phyloP scores from a whole-genome alignment of 1,140 invertebrate species.

The Drosophila ananassae region DNA sequence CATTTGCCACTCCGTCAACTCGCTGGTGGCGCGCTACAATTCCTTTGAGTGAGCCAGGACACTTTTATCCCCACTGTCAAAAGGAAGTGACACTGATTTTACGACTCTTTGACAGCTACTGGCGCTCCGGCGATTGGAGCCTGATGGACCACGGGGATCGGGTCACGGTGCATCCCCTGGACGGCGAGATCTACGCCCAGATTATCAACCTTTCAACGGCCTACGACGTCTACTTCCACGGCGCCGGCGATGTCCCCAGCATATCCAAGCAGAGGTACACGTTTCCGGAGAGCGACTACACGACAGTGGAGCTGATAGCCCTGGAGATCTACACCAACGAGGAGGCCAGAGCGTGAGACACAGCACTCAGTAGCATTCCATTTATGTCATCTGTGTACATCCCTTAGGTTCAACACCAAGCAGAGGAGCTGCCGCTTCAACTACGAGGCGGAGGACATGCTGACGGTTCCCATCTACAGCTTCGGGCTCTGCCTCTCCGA shows the following conservation, averaged over 20 bases:
- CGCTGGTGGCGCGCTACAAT: conserved; percentile 87
- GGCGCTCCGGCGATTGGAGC: conserved; percentile 85
- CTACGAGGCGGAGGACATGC: conserved; percentile 87
- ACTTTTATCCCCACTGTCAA: conserved; percentile 18
- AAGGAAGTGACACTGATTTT: conserved; percentile 19
- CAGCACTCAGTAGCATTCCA: not conserved
- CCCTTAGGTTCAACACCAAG: conserved; percentile 85
- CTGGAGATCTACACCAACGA: conserved; percentile 83
- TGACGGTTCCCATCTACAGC: conserved; percentile 87
- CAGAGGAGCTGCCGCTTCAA: conserved; percentile 88
- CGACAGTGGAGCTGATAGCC: conserved; percentile 80
- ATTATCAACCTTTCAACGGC: conserved; percentile 88
- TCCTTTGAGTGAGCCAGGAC: conserved; percentile 85
- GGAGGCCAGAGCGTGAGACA: conserved; percentile 73
- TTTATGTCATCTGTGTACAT: not conserved
- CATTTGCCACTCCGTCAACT: conserved; percentile 88
- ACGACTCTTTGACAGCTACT: conserved; percentile 84
- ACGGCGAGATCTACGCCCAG: conserved; percentile 89
- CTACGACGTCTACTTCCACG: conserved; percentile 87
- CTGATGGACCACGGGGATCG: conserved; percentile 84
- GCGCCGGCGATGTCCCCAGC: conserved; percentile 86
- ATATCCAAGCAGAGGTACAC: conserved; percentile 85
- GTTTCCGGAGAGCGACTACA: conserved; percentile 84
- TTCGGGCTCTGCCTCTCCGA: conserved; percentile 88
- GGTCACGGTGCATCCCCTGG: conserved; percentile 88